These are phyloP conservation scores for Hormaphis cornu DNA, from an alignment of 1,140 invertebrate species.

Conservation along the genomic window DNA sequence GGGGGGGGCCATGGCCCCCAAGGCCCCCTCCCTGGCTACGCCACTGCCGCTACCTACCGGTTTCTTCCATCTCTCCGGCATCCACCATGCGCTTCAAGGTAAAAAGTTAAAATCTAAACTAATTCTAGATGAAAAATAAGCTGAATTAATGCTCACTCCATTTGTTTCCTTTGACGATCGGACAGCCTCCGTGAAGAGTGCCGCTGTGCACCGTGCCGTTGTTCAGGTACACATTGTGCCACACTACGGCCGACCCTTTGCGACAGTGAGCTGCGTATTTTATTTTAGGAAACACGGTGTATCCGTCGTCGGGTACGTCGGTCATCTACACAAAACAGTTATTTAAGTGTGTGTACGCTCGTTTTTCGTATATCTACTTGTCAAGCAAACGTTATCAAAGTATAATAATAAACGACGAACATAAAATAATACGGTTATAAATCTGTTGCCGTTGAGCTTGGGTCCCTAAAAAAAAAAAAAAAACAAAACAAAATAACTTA, in stretches of 20 bases:
- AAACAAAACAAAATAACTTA: too few relatives aligned
- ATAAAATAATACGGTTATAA: background rate
- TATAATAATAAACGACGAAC: too few relatives aligned
- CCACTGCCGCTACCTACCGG: too few relatives aligned
- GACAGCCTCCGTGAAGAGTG: background rate
- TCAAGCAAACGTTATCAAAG: too few relatives aligned
- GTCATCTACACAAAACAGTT: background rate
- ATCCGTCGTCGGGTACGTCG: background rate
- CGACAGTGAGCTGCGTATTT: background rate
- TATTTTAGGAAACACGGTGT: background rate
- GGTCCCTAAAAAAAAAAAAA: background rate
- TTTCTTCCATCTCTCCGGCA: too few relatives aligned
- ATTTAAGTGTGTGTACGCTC: background rate
- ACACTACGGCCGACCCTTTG: conserved; percentile 1
- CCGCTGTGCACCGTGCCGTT: background rate
- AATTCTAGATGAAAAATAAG: too few relatives aligned
- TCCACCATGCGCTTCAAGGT: too few relatives aligned
- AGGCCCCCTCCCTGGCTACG: too few relatives aligned
- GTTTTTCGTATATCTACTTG: too few relatives aligned
- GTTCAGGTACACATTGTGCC: background rate
- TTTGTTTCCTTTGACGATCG: background rate
- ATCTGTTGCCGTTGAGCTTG: background rate
- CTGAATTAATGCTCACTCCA: background rate
- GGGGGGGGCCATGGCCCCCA: too few relatives aligned
- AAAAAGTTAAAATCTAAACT: too few relatives aligned